Evolutionary conservation across 1,140 invertebrate genomes (phyloP), one percentile per base, ranked within the genome.

Genomic region (Limonius californicus): DNA sequence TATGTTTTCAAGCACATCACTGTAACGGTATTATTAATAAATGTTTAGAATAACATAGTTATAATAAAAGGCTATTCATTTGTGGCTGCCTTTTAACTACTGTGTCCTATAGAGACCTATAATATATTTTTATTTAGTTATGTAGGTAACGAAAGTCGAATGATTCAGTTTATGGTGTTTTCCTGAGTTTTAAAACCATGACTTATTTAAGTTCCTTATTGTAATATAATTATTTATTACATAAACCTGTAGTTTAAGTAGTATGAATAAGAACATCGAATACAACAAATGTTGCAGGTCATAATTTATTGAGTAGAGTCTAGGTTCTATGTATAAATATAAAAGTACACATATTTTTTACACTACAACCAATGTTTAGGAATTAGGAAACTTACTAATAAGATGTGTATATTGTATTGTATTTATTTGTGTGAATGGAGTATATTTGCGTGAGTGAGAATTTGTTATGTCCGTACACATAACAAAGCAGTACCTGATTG

Each of bases 321-420:
- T 50, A 50, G 16, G 45, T 45, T 32, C 4, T 32, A 32, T n/a
- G n/a, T n/a, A n/a, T 27, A 39, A 39, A 50, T 23, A 55, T 32
- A 57, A 32, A 57, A 35, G 9, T 35, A 57, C 21, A 35, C 11
- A 57, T 57, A 57, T 57, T 57, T 57, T 57, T 39, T 57, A 57
- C 32, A 35, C 11, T 12, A 23, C 54, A 57, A 55, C 30, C 54
- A 50, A 19, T 50, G 45, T 19, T n/a, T 50, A 50, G 45, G 4
- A 19, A 18, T 50, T 7, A 50, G 35, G 23, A 27, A 39, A 4
- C 4, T 9, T 50, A 50, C 18, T 19, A 50, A 19, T 50, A 50
- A 19, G 8, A 6, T 50, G 35, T 39, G 8, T 39, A 39, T 39
- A 39, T 6, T 39, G 35, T 39, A 50, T 50, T 50, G 6, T 50